Percentiles rank a stretch among this genome's conserved stretches.
phyloP scores from a whole-genome alignment of 1,140 invertebrate genomes.

The Eueides isabella region DNA sequence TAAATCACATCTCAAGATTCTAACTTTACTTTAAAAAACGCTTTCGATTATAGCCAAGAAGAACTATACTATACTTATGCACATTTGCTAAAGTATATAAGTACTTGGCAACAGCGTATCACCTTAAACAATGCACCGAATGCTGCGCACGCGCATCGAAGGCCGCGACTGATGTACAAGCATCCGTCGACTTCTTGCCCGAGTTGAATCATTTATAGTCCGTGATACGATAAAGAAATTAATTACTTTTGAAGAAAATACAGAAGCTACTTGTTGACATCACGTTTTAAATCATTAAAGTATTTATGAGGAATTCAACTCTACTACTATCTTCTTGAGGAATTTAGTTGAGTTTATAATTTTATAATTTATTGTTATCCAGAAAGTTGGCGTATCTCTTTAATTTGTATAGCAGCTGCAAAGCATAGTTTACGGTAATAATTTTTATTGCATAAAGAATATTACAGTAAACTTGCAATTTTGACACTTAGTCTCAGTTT shows the following conservation, averaged over 20 bases:
- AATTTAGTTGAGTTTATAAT: background rate
- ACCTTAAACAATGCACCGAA: slow-evolving; percentile 45
- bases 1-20: no score
- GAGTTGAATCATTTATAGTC: slow-evolving; percentile 51
- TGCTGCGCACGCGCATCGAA: slow-evolving; percentile 66
- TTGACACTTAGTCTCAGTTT: no score
- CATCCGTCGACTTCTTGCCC: slow-evolving; percentile 59
- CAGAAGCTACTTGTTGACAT: background rate
- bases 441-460: background rate
- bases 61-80: background rate
- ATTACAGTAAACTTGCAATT: background rate
- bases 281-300: background rate
- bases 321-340: background rate
- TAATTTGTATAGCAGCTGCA: background rate
- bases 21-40: no score
- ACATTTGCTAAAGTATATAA: background rate
- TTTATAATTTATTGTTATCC: background rate
- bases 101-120: slow-evolving; percentile 20
- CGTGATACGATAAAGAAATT: slow-evolving; percentile 34
- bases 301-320: background rate
- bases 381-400: background rate
- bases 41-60: no score
- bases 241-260: slow-evolving; percentile 2
- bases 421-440: background rate
- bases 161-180: slow-evolving; percentile 53